Base-by-base conservation (phyloP, 2,113 vertebrate genomes). In the Telmatochromis bifrenatus region DNA sequence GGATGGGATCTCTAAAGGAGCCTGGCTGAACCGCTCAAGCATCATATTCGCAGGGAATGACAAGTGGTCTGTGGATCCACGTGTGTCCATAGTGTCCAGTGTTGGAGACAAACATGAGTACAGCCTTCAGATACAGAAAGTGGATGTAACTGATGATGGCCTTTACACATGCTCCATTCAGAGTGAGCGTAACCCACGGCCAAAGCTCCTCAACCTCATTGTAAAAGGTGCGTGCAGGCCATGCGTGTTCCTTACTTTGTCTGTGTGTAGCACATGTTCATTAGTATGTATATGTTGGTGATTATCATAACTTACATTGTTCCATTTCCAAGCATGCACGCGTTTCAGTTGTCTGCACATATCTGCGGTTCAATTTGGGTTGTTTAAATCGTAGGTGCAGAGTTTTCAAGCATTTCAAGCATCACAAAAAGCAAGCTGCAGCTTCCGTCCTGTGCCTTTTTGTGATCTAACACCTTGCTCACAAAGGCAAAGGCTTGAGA, bases 11-110 rank as follows among this genome's bases (percentile, higher is more conserved):
- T 99, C 98, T 47, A 99, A 99, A 95, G 98, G 98, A 88, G 99
- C 99, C 93, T 99, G 99, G 99, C 96, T 99, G 95, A 99, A 99
- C 92, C 97, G 99, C 65, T 99, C 98, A 4, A 99, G 97, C 95
- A 99, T 99, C 93, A 98, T 99, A 94, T 99, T 99, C 53, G 98
- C 99, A 39, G 99, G 99, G 84, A 96, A 96, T 1, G 99, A 99
- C 95, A 99, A 99, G 95, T 99, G 99, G 99, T 99, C 98, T 0
- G 98, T 97, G 92, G 99, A 99, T 39, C 98, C 98, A 7, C 98
- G 99, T 0, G 98, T 99, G 45, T 99, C 99, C 56, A 99, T 99
- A 31, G 97, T 96, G 90, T 96, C 98, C 15, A 97, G 97, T 21
- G 93, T 97, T 33, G 95, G 95, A 6, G 98, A 97, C 86, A 96